Base-by-base conservation (phyloP, 64 coral and sea anemone genomes). In the Dendrophyllia cribrosa region DNA sequence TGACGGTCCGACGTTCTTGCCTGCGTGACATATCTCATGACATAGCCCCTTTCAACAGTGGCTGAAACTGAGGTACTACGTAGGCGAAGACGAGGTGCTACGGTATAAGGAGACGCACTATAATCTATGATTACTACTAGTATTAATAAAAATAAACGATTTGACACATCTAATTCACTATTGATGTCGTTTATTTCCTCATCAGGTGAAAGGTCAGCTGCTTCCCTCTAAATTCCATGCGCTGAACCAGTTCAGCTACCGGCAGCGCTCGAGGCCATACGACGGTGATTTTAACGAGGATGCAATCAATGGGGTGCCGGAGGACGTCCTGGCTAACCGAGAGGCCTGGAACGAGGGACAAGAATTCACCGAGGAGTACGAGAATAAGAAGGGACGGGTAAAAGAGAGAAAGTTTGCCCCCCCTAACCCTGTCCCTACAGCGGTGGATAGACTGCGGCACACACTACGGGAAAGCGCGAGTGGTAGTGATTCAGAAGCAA, bases 271-370 rank as follows among this genome's bases (percentile, higher is more conserved):
- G 17, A 78, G 95, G 22, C 58, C 51, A 20, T 93, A 78, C 51
- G 95, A 96, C 67, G 79, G 43, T 22, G 82, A 95, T 34, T 95
- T 90, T 23, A 50, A 58, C 52, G 90, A 85, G 47, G 90, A 92
- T 20, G 53, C 58, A 6, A n/a, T 47, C 0, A 72, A 85, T 53
- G 90, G 19, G 3, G 64, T 70, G 16, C 77, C 70, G 6, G 79
- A 93, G 45, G 67, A 90, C 26, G 65, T 72, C 43, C 51, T 59
- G 3, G 63, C 43, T 3, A 69, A 46, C 17, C 71, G 79, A 70
- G 56, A 85, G 46, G 78, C 85, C 59, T 96, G 95, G 95, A 73
- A 93, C 49, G 95, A 96, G 23, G 95, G 95, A 9, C 69, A 88
- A 44, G 23, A 80, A 20, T 96, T 96, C 77, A 55, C 91, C 22